Evolutionary conservation across 2,888 invertebrate species (phyloP), one percentile per base, ranked within the genome.

Genomic region (Cryptus armator): DNA sequence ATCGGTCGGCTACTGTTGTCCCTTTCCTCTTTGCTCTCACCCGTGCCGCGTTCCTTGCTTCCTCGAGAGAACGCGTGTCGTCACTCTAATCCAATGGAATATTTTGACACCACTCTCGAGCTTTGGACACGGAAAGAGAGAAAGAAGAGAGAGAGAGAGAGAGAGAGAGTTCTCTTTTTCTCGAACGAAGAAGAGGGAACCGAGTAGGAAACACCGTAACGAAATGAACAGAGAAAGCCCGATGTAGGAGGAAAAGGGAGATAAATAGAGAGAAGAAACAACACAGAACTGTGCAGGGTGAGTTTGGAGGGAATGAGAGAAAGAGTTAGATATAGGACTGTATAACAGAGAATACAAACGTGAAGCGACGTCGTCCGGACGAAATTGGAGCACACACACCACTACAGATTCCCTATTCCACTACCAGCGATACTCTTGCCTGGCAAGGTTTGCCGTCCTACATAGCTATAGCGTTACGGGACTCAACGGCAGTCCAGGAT

Each of bases 131-230:
- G 46, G 19, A 29, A 29, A 79, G 9, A 16, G 24, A 87, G 56
- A 56, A 24, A 10, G 24, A 87, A 24, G 24, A 10, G 24, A 87
- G 89, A 90, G 88, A 89, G 88, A 84, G 83, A 85, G 88, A 87
- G 89, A 24, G 24, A 24, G 24, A 24, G 24, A 24, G 24, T 9
- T 37, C 37, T 37, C 37, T 37, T 37, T 9, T 7, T 24, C 2
- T 2, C 24, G 24, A 24, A 24, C 24, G 37, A 37, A 37, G 37
- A 53, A 43, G 19, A 44, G 32, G n/a, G 19, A 29, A 32, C 24
- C 72, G 29, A 32, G 19, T 6, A 19, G 9, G 32, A 64, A 48
- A 48, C 64, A 75, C 64, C 48, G 37, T 12, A 64, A 62, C 48
- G 64, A 64, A 51, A 64, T 48, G 32, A 64, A 64, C 62, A n/a